phyloP scores from a whole-genome alignment of 2,113 vertebrate genomes.

The Pygoscelis adeliae region DNA sequence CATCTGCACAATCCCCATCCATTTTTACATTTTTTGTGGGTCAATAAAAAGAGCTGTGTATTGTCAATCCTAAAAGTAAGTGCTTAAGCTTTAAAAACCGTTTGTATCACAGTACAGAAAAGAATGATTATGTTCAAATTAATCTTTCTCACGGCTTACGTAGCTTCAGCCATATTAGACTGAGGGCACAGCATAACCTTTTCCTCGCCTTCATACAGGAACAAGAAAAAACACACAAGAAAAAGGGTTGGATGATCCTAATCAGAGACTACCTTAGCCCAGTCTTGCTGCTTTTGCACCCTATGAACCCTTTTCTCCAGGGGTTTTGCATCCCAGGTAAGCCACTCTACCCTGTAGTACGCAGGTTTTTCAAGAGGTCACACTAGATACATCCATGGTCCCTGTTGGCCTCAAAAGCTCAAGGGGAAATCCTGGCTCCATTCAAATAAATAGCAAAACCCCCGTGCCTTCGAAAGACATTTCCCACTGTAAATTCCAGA shows the following conservation, averaged over 20 bases:
- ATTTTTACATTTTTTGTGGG: conserved; percentile 6
- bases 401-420: not conserved
- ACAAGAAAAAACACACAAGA: not conserved
- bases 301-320: not conserved
- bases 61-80: conserved; percentile 10
- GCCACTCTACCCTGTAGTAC: rapidly evolving
- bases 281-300: not conserved
- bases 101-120: not conserved
- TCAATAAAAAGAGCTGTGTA: not conserved
- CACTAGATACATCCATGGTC: no score
- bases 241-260: not conserved
- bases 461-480: not conserved
- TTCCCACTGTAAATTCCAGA: not conserved
- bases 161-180: not conserved
- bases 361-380: not conserved
- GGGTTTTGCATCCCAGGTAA: not conserved
- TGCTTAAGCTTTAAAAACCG: not conserved
- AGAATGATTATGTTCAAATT: not conserved
- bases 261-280: no score
- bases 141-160: not conserved
- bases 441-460: not conserved
- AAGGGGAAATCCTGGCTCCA: not conserved
- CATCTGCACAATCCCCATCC: not conserved
- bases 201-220: not conserved
- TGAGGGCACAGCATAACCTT: not conserved